Percentiles rank a stretch among this genome's conserved stretches.
These are phyloP conservation scores for Magallana nippona DNA, from an alignment of 2,888 invertebrate genomes.

Conservation along the genomic window DNA sequence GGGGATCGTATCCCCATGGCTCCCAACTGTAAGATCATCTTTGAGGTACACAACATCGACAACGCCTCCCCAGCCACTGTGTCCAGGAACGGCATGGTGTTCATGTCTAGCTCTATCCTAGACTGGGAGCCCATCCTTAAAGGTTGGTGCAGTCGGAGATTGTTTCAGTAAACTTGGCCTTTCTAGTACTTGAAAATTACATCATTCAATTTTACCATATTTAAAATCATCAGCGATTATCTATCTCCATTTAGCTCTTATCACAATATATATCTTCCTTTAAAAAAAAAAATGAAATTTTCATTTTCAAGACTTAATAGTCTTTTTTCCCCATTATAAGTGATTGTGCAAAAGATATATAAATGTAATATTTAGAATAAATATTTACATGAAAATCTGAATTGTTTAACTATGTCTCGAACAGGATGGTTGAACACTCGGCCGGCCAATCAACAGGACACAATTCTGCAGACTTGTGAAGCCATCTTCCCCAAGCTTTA, in stretches of 20 bases:
- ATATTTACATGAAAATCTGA: not conserved
- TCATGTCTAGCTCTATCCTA: conserved; percentile 97
- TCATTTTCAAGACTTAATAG: no score
- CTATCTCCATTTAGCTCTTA: no score
- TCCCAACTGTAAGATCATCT: conserved; percentile 80
- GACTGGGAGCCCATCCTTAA: conserved; percentile 95
- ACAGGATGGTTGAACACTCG: conserved; percentile 80
- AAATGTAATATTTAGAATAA: no score
- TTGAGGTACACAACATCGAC: conserved; percentile 81
- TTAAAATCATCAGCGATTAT: no score
- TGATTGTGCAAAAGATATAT: no score
- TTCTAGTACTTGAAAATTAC: not conserved
- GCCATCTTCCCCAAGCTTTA: conserved; percentile 87
- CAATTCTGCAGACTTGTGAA: conserved; percentile 87
- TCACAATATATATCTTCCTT: no score
- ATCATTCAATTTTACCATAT: no score
- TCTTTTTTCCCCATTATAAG: no score
- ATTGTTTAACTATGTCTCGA: not conserved
- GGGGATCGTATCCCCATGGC: conserved; percentile 81
- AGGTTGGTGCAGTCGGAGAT: conserved; percentile 80
- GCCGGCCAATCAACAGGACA: conserved; percentile 82
- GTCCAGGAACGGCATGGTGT: conserved; percentile 82
- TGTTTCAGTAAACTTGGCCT: not conserved
- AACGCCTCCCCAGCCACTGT: conserved; percentile 81
- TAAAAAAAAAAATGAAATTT: no score